Conservation (phyloP, 1,140 invertebrate species). For the Tetragnatha versicolor region DNA sequence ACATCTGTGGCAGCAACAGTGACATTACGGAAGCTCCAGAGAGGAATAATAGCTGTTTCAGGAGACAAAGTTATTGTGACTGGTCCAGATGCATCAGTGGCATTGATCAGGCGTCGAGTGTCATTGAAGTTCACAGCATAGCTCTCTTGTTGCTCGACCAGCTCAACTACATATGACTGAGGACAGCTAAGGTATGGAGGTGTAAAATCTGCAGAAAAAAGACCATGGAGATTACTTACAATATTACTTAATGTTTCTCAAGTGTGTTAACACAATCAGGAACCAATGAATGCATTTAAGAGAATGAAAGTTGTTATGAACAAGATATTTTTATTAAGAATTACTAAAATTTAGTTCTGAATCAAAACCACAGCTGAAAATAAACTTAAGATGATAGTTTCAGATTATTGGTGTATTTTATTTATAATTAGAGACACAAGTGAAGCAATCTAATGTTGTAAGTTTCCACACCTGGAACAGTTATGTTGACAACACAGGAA, state of each 20-base stretch:
- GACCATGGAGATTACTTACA: neutral
- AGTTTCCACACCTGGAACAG: constrained; percentile 74
- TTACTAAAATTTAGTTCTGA: no score
- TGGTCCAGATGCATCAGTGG: constrained; percentile 87
- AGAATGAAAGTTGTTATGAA: no score
- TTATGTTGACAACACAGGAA: constrained; percentile 95
- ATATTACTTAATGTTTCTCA: no score
- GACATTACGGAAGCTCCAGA: constrained; percentile 93
- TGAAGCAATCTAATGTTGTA: neutral
- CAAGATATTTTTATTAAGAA: no score
- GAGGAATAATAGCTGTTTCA: constrained; percentile 83
- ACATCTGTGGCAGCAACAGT: constrained; percentile 89
- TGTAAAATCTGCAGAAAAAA: constrained; percentile 75
- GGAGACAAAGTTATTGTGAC: constrained; percentile 82
- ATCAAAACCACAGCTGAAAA: no score
- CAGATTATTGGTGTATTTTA: no score
- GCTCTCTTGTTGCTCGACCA: constrained; percentile 87
- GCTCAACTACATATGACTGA: constrained; percentile 92
- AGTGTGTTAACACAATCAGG: no score
- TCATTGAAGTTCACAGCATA: constrained; percentile 94
- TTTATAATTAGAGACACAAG: neutral
- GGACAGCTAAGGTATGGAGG: constrained; percentile 93
- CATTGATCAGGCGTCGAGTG: constrained; percentile 82
- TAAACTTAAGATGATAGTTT: no score
- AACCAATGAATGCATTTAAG: no score